Percentiles rank a stretch among this genome's conserved stretches.
phyloP scores from a whole-genome alignment of 2,113 vertebrate species.

The Hylia prasina region DNA sequence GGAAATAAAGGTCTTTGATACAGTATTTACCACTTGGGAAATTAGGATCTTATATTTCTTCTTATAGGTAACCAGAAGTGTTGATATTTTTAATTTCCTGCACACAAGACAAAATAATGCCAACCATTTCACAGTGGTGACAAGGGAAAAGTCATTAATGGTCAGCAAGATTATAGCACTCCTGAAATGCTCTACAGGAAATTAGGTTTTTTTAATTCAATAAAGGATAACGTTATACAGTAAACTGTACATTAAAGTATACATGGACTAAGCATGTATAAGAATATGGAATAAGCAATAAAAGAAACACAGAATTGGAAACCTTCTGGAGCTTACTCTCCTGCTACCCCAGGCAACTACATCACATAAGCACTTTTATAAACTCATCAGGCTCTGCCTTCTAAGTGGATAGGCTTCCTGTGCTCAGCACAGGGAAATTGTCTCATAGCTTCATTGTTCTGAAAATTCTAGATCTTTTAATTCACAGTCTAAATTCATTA shows the following conservation, averaged over 20 bases:
- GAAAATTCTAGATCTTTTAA: not conserved
- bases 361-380: not conserved
- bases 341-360: not conserved
- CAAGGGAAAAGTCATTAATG: not conserved
- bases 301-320: not conserved
- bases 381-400: not conserved
- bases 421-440: not conserved
- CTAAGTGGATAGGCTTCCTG: not conserved
- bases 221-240: not conserved
- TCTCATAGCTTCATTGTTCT: not conserved
- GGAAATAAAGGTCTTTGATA: not conserved
- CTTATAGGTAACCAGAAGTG: not conserved
- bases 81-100: not conserved
- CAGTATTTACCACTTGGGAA: not conserved
- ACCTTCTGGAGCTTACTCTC: not conserved
- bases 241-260: not conserved
- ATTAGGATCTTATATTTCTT: not conserved
- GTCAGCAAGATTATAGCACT: not conserved
- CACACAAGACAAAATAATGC: not conserved
- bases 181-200: not conserved
- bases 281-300: not conserved
- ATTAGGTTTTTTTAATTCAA: not conserved
- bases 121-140: not conserved
- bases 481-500: not conserved
- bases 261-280: not conserved